Evolutionary conservation across 2,113 vertebrate species (phyloP).

Genomic region (Capricornis sumatraensis): DNA sequence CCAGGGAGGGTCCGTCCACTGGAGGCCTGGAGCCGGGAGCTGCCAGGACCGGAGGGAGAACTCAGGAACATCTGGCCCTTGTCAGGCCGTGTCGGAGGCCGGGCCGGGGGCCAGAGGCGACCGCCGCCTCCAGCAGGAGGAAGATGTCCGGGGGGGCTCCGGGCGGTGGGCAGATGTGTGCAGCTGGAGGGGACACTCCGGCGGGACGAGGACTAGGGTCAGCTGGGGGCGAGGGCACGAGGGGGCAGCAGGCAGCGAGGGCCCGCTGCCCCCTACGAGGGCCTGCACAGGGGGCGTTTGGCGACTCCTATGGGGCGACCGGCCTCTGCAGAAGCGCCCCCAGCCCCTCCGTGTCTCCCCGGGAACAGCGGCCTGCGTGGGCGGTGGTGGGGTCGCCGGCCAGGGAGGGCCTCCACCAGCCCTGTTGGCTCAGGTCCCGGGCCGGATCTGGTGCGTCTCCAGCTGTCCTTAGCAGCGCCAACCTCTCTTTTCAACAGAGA

Average conservation of each 20-base stretch:
- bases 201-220: not conserved
- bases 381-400: not conserved
- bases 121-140: not conserved
- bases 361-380: not conserved
- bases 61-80: conserved; percentile 27
- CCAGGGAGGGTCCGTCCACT: not conserved
- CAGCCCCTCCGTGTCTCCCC: too few species aligned
- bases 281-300: not conserved
- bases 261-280: not conserved
- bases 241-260: not conserved
- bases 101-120: conserved; percentile 17
- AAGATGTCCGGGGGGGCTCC: not conserved
- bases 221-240: not conserved
- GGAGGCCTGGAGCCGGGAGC: not conserved
- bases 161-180: not conserved
- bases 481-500: not conserved
- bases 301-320: too few species aligned
- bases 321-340: not conserved
- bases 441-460: not conserved
- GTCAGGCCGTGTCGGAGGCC: not conserved
- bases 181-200: not conserved
- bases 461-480: too few species aligned
- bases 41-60: not conserved
- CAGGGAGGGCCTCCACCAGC: not conserved
- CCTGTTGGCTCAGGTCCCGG: not conserved